These are phyloP conservation scores for Microtus ochrogaster DNA, from an alignment of 2,113 vertebrate genomes.

Conservation along the genomic window DNA sequence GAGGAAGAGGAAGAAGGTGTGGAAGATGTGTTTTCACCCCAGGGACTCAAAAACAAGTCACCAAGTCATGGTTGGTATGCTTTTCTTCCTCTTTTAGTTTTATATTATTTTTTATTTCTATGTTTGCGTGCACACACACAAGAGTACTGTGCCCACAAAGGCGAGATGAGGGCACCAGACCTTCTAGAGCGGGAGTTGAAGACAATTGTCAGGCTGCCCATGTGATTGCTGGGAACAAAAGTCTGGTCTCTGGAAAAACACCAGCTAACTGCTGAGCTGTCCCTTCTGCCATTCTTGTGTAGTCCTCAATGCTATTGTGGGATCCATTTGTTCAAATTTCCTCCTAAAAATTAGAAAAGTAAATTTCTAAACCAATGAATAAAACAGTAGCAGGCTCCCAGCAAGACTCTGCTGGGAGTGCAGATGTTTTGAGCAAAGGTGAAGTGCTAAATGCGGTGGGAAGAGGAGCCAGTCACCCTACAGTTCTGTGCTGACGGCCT, in stretches of 20 bases:
- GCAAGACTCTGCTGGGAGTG: neutral
- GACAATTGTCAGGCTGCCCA: neutral
- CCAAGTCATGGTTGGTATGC: neutral
- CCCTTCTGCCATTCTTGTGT: too few relatives aligned
- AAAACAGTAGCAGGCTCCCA: neutral
- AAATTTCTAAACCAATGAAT: slow-evolving; percentile 19
- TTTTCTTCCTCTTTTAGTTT: too few relatives aligned
- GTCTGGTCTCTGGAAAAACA: neutral
- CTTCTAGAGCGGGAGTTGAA: too few relatives aligned
- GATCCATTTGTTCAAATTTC: neutral
- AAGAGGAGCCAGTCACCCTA: neutral
- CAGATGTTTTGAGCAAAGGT: neutral
- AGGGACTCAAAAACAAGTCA: neutral
- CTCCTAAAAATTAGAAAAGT: neutral
- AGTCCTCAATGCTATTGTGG: neutral
- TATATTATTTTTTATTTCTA: neutral
- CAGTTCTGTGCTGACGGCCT: neutral
- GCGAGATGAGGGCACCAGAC: neutral
- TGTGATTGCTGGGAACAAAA: neutral
- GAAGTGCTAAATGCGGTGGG: neutral
- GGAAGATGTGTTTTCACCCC: neutral
- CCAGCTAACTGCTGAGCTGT: neutral
- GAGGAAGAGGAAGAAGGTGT: neutral
- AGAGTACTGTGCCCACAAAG: neutral
- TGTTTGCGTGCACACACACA: neutral